Conservation (phyloP, 2,797 vertebrate species). For the Sebastes hubbsi region DNA sequence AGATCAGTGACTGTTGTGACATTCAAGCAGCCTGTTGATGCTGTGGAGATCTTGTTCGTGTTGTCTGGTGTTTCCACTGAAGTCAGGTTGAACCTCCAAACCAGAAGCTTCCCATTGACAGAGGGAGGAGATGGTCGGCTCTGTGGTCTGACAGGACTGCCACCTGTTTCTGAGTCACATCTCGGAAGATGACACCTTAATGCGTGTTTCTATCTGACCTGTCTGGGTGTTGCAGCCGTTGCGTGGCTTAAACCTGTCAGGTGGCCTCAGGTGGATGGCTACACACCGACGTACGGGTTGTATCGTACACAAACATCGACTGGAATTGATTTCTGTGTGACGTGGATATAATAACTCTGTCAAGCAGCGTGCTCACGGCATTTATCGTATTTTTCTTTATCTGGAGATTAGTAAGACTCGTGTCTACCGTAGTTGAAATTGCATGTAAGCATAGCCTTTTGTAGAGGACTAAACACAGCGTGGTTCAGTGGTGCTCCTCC, state of each 20-base stretch:
- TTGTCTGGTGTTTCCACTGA: background rate
- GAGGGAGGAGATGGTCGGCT: background rate
- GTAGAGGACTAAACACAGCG: background rate
- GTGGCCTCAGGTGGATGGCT: background rate
- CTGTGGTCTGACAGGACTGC: background rate
- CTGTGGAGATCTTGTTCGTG: background rate
- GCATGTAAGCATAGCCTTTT: slow-evolving; percentile 2
- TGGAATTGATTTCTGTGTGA: slow-evolving; percentile 14
- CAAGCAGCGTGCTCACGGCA: background rate
- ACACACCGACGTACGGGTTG: background rate
- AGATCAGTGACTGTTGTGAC: background rate
- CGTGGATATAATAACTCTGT: background rate
- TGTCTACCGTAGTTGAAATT: background rate
- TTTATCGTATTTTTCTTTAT: background rate
- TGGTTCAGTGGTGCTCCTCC: slow-evolving; percentile 38
- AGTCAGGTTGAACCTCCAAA: background rate
- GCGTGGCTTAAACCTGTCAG: background rate
- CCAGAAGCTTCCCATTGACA: background rate
- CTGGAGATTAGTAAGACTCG: background rate
- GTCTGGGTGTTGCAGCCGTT: background rate
- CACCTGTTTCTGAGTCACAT: background rate
- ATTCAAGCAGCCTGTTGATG: background rate
- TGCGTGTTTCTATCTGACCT: background rate
- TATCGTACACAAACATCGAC: background rate
- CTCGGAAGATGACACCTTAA: background rate